These are phyloP conservation scores for Anarrhichthys ocellatus DNA, from an alignment of 2,113 vertebrate genomes.

Conservation along the genomic window DNA sequence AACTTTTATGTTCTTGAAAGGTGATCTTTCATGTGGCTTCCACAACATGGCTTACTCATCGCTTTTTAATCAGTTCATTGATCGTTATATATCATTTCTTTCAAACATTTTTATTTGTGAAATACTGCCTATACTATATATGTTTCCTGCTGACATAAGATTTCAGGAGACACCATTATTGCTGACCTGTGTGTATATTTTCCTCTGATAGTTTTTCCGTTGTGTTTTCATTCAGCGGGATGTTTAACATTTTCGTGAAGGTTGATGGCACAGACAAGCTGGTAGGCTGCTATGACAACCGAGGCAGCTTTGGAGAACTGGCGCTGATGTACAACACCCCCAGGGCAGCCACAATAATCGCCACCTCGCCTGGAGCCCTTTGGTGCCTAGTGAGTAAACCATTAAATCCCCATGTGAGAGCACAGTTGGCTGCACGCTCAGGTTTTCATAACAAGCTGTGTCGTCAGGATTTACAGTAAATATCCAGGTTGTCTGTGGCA, in stretches of 20 bases:
- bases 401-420: slow-evolving; percentile 41
- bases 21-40: slow-evolving; percentile 72
- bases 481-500: slow-evolving; percentile 22
- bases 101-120: background rate
- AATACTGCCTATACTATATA: background rate
- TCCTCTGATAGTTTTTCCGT: background rate
- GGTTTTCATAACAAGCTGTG: slow-evolving; percentile 47
- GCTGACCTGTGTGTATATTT: background rate
- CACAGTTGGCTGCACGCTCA: slow-evolving; percentile 42
- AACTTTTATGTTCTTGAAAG: slow-evolving; percentile 99
- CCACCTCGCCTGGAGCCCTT: slow-evolving; percentile 94
- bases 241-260: slow-evolving; percentile 92
- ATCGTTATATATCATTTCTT: background rate
- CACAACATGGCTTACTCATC: background rate
- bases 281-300: slow-evolving; percentile 95
- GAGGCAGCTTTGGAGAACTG: slow-evolving; percentile 97
- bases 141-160: background rate
- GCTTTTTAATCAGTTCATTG: background rate
- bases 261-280: slow-evolving; percentile 88
- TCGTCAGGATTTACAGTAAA: slow-evolving; percentile 50
- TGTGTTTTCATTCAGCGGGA: slow-evolving; percentile 87
- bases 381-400: slow-evolving; percentile 95
- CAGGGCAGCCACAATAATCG: slow-evolving; percentile 96
- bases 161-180: background rate
- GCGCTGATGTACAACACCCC: slow-evolving; percentile 99